Evolutionary conservation across 2,888 invertebrate species (phyloP).

Genomic region (Platynereis dumerilii): DNA sequence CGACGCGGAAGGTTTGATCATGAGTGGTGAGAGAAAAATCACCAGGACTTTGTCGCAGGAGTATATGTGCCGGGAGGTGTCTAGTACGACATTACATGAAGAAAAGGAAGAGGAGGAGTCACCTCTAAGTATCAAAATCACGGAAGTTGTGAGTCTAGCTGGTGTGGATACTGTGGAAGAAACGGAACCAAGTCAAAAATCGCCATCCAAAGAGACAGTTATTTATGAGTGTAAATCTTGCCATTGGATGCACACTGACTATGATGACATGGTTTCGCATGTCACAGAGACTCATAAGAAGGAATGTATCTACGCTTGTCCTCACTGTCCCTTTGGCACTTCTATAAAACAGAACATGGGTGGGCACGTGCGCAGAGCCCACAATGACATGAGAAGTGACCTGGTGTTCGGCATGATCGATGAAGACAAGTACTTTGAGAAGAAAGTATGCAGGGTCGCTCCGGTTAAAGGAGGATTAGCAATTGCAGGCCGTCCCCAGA

Average conservation of each 20-base stretch:
- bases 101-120: not conserved
- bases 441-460: not conserved
- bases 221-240: slow-evolving; percentile 6
- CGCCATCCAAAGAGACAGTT: not conserved
- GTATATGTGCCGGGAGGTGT: too few relatives aligned
- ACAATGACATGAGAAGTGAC: not conserved
- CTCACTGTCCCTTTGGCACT: slow-evolving; percentile 20
- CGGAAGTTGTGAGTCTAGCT: slow-evolving; percentile 20
- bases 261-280: slow-evolving; percentile 2
- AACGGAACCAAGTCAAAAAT: not conserved
- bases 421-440: slow-evolving; percentile 19
- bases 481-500: not conserved
- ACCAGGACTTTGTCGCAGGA: not conserved
- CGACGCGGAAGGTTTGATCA: not conserved
- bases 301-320: slow-evolving; percentile 17
- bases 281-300: slow-evolving; percentile 14
- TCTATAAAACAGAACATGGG: slow-evolving; percentile 10
- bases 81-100: not conserved
- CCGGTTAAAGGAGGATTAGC: not conserved
- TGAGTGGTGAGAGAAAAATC: not conserved
- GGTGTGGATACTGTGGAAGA: slow-evolving; percentile 1
- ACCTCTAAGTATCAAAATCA: slow-evolving; percentile 8
- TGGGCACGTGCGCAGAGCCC: slow-evolving; percentile 2
- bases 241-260: not conserved
- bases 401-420: slow-evolving; percentile 5